A percentile compares a stretch with the other conserved stretches of the same genome.
phyloP scores from a whole-genome alignment of 2,797 vertebrate genomes.

The Phataginus tricuspis region DNA sequence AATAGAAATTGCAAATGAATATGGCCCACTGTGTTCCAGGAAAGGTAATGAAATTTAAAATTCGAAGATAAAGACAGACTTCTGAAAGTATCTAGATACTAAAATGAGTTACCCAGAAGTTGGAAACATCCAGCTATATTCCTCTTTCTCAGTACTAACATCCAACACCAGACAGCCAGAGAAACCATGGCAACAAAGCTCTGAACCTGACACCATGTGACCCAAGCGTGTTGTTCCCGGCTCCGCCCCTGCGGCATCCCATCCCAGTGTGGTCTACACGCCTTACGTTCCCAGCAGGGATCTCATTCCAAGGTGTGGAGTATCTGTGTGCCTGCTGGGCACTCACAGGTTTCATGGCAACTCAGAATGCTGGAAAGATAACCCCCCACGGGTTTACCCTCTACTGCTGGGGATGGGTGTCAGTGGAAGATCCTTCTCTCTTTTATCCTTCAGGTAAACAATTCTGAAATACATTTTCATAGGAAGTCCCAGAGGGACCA shows the following conservation, averaged over 20 bases:
- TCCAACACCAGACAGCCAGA: accelerated
- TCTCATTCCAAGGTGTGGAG: background rate
- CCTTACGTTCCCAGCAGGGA: background rate
- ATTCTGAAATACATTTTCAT: background rate
- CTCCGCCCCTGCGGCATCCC: background rate
- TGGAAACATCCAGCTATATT: background rate
- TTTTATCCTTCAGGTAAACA: background rate
- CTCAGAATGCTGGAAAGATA: background rate
- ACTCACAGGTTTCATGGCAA: background rate
- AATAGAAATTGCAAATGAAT: background rate
- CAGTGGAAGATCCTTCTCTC: background rate
- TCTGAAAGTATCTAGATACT: background rate
- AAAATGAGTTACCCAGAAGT: background rate
- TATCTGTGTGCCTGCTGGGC: background rate
- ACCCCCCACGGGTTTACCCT: too few relatives aligned
- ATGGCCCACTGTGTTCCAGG: background rate
- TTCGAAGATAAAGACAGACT: background rate
- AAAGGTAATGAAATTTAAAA: slow-evolving; percentile 20
- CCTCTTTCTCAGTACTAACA: background rate
- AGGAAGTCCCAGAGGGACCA: background rate
- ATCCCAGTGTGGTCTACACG: background rate
- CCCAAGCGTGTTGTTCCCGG: background rate
- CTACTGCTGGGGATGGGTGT: background rate
- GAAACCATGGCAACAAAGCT: background rate
- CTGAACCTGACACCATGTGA: background rate